Percentiles rank a stretch among this genome's conserved stretches.
Conservation (phyloP, 2,888 invertebrate genomes). For the Sericinus montela region DNA sequence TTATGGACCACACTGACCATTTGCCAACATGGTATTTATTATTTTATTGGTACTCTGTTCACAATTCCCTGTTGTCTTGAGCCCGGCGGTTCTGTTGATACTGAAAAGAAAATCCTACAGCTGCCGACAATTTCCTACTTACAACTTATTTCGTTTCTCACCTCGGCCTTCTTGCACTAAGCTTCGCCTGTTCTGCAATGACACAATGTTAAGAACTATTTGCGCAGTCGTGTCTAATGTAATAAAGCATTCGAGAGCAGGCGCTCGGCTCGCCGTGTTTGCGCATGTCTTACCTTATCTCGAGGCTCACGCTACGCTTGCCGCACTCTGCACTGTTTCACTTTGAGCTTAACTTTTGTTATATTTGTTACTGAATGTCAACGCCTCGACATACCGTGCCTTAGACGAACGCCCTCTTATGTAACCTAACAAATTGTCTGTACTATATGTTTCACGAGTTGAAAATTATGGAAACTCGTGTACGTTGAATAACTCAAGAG, state of each 20-base stretch:
- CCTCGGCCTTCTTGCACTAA: not conserved
- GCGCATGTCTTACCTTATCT: conserved; percentile 39
- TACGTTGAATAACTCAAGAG: too few relatives aligned
- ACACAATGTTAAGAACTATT: not conserved
- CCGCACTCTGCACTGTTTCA: conserved; percentile 20
- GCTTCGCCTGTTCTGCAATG: not conserved
- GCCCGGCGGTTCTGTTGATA: too few relatives aligned
- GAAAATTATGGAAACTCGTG: too few relatives aligned
- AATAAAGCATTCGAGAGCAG: not conserved
- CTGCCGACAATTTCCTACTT: too few relatives aligned
- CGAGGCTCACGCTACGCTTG: conserved; percentile 26
- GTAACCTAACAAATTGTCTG: not conserved
- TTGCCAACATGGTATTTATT: too few relatives aligned
- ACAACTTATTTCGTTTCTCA: not conserved
- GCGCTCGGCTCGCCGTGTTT: conserved; percentile 30
- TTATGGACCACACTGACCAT: too few relatives aligned
- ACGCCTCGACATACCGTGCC: not conserved
- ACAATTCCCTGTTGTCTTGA: too few relatives aligned
- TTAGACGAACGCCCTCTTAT: not conserved
- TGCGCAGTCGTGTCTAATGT: not conserved
- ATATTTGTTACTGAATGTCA: not conserved
- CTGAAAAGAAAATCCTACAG: too few relatives aligned
- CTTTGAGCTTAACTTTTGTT: conserved; percentile 20
- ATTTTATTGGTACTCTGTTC: too few relatives aligned
- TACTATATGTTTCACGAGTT: too few relatives aligned